Base-by-base conservation (phyloP, 2,888 invertebrate genomes). In the Pachydiplax longipennis region DNA sequence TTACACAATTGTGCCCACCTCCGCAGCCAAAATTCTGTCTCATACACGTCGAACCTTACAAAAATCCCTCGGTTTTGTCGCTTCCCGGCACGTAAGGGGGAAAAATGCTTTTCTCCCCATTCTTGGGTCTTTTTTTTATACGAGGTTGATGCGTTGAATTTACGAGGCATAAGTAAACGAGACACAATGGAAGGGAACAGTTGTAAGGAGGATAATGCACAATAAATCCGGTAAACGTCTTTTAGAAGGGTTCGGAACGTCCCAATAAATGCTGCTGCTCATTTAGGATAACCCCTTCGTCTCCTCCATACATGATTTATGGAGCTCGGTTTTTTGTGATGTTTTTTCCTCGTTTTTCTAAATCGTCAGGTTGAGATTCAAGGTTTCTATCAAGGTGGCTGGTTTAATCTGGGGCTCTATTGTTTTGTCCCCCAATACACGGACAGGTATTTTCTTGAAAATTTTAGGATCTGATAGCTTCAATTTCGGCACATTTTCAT, bases 161-260 rank as follows among this genome's bases (percentile, higher is more conserved):
- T 87, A 87, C 87, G 87, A 87, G 58, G 61, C 61, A 87, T 83
- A 61, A 87, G 87, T 61, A 61, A 87, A 37, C 87, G 58, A 22
- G 83, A 87, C 61, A 87, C 61, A 87, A 87, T 61, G 58, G 87
- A 65, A 61, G 61, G 61, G 61, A 61, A 61, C 37, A 35, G 87
- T 40, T 87, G 87, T 87, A 87, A 65, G 87, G n/a, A 18, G 25
- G 61, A 61, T 37, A 87, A 61, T 37, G 58, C 37, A 61, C 87
- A 37, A 87, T 87, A 87, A 87, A 87, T 87, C 37, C 87, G 25
- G 12, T 25, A 87, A 87, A 37, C 37, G 22, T 37, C 4, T 65
- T 48, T 61, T 37, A n/a, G 61, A 61, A 61, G 44, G 37, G 83
- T 25, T 58, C 58, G 25, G 18, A 31, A 35, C 87, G 87, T 87